Evolutionary conservation across 1,140 invertebrate species (phyloP).

Genomic region (Dreissena polymorpha): DNA sequence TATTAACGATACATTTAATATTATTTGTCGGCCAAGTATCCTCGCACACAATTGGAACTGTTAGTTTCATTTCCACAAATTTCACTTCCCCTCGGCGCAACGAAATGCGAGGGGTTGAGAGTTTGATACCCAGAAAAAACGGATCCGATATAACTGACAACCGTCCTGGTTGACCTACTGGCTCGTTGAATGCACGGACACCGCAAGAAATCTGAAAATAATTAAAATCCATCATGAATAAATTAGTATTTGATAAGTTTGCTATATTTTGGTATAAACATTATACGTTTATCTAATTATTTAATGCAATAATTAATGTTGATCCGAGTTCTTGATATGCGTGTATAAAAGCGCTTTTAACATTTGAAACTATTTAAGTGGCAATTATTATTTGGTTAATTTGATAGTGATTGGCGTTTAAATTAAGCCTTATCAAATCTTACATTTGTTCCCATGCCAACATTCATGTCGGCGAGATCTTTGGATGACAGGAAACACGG

Average conservation of each 20-base stretch:
- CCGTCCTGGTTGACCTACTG: not conserved
- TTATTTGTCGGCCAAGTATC: not conserved
- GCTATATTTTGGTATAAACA: no score
- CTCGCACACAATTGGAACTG: constrained; percentile 22
- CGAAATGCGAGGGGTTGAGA: constrained; percentile 5
- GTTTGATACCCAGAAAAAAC: constrained; percentile 10
- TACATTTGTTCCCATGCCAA: constrained; percentile 34
- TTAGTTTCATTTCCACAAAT: not conserved
- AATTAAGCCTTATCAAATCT: not conserved
- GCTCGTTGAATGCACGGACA: constrained; percentile 5
- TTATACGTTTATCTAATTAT: no score
- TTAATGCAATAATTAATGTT: no score
- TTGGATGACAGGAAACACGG: not conserved
- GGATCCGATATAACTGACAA: constrained; percentile 3
- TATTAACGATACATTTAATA: not conserved
- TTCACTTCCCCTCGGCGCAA: constrained; percentile 28
- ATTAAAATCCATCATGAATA: not conserved
- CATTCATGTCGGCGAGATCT: constrained; percentile 1
- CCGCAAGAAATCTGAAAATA: constrained; percentile 9
- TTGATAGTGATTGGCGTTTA: no score
- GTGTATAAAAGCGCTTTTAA: no score
- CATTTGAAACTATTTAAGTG: no score
- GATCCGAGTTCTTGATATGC: no score
- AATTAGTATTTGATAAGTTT: no score
- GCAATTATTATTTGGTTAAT: no score